phyloP scores from a whole-genome alignment of 2,888 invertebrate species.

The Agrilus cyanescens region DNA sequence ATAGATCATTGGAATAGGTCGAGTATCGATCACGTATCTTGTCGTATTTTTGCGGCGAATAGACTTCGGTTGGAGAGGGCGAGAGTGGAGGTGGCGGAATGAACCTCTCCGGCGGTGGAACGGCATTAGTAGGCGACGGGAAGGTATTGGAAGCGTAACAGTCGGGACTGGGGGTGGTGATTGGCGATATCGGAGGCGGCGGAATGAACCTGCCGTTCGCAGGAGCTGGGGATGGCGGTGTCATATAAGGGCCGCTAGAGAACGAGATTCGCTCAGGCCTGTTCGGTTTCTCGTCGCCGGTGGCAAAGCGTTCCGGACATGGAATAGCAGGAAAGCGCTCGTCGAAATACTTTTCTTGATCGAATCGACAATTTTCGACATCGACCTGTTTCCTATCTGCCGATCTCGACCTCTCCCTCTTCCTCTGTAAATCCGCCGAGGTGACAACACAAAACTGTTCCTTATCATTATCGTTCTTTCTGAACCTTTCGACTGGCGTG shows the following conservation, averaged over 20 bases:
- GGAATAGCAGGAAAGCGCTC: conserved; percentile 31
- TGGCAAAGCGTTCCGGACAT: conserved; percentile 33
- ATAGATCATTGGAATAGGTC: conserved; percentile 17
- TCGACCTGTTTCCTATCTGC: conserved; percentile 24
- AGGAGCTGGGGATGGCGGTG: conserved; percentile 46
- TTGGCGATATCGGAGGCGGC: conserved; percentile 52
- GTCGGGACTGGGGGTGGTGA: conserved; percentile 42
- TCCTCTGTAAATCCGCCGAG: conserved; percentile 29
- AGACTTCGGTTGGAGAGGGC: conserved; percentile 29
- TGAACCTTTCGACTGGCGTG: conserved; percentile 26
- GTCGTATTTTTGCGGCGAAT: conserved; percentile 29
- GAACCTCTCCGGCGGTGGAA: conserved; percentile 44
- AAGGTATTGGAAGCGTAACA: conserved; percentile 43
- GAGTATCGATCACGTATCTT: conserved; percentile 18
- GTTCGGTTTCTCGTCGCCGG: conserved; percentile 21
- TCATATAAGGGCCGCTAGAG: conserved; percentile 36
- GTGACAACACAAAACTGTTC: conserved; percentile 29
- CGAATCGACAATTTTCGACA: conserved; percentile 26
- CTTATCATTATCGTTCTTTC: conserved; percentile 29
- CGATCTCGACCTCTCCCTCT: conserved; percentile 28
- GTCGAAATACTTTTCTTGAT: conserved; percentile 17
- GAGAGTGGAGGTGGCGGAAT: conserved; percentile 36
- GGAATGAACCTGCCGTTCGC: conserved; percentile 46
- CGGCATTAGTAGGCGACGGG: conserved; percentile 37
- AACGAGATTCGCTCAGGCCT: conserved; percentile 23